A percentile compares a stretch with the other conserved stretches of the same genome.
Conservation (phyloP, 2,113 vertebrate species). For the Thalassarche chlororhynchos region DNA sequence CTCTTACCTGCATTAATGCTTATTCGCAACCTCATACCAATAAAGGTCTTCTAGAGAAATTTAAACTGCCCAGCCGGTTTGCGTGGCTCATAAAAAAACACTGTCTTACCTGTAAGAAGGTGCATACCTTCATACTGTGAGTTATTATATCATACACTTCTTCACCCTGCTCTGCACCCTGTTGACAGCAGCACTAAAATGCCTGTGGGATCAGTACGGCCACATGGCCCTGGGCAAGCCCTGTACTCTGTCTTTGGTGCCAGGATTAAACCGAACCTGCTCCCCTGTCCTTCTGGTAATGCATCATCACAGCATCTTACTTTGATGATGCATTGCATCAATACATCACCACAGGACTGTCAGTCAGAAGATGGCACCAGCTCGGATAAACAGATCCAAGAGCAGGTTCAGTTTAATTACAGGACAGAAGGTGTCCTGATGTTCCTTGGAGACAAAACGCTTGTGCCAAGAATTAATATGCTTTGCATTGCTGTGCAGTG, state of each 20-base stretch:
- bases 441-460: constrained; percentile 9
- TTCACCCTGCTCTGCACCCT: background rate
- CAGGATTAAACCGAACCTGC: background rate
- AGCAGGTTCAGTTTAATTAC: constrained; percentile 50
- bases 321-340: background rate
- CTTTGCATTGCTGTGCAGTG: constrained; percentile 2
- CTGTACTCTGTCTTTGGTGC: background rate
- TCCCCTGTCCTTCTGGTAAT: background rate
- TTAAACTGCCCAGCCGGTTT: background rate
- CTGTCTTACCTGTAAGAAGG: background rate
- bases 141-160: background rate
- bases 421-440: constrained; percentile 21
- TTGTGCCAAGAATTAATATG: constrained; percentile 32
- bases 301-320: background rate
- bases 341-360: background rate
- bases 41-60: background rate
- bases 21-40: background rate
- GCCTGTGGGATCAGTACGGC: accelerated
- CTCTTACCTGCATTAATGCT: background rate
- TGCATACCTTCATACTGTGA: background rate
- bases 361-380: background rate
- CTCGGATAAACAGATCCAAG: background rate
- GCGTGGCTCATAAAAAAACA: background rate
- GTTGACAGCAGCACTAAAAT: background rate
- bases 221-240: background rate